phyloP scores from a whole-genome alignment of 1,140 invertebrate genomes.

The Drosophila burlai region DNA sequence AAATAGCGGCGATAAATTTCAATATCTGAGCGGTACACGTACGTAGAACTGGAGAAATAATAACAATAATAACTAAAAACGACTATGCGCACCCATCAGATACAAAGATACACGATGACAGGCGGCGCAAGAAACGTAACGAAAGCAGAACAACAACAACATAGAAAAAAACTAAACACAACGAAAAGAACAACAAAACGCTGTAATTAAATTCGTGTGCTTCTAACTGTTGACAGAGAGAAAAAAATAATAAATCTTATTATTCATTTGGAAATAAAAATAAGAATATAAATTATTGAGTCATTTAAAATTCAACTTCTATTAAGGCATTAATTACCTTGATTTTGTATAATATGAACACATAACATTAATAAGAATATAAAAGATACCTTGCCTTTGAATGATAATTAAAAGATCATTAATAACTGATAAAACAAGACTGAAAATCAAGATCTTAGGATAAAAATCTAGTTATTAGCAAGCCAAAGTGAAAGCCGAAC shows the following conservation, averaged over 20 bases:
- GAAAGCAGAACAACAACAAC: constrained; percentile 27
- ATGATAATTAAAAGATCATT: not conserved
- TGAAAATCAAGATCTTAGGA: not conserved
- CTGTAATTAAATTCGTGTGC: constrained; percentile 76
- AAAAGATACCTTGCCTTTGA: no score
- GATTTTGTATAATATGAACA: no score
- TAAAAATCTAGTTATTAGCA: not conserved
- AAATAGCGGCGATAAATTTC: constrained; percentile 81
- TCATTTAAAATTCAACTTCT: not conserved
- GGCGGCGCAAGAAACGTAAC: constrained; percentile 40
- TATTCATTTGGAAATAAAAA: no score
- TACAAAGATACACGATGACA: constrained; percentile 69
- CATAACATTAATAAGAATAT: no score
- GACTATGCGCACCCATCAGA: constrained; percentile 69
- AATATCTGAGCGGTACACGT: constrained; percentile 70
- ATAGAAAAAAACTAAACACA: constrained; percentile 27
- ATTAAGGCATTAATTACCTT: not conserved
- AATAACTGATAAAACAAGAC: not conserved
- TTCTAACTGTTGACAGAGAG: constrained; percentile 23
- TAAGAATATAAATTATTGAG: no score
- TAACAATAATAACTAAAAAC: constrained; percentile 81
- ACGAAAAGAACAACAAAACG: constrained; percentile 56
- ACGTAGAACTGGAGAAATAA: constrained; percentile 78
- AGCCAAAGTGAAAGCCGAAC: not conserved
- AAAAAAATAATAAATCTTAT: not conserved